These are phyloP conservation scores for Parazoanthus swiftii DNA, from an alignment of 92 coral and sea anemone species.

Conservation along the genomic window DNA sequence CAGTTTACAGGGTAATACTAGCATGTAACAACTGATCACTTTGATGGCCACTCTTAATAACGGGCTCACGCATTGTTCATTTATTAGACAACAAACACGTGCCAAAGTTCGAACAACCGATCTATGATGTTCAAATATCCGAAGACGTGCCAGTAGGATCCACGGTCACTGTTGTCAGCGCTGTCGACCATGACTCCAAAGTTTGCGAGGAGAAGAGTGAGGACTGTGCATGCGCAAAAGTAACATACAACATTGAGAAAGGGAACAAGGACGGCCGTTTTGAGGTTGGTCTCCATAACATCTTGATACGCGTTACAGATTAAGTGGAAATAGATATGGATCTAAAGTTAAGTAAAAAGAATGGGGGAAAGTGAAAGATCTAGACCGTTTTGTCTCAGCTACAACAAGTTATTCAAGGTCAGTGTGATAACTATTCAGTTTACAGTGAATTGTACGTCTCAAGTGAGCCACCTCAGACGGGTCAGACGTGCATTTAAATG, in stretches of 20 bases:
- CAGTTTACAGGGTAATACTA: neutral
- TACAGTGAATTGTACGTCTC: neutral
- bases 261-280: constrained; percentile 61
- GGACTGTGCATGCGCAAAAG: constrained; percentile 52
- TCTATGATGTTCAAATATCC: constrained; percentile 54
- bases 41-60: neutral
- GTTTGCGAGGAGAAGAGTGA: constrained; percentile 45
- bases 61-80: neutral
- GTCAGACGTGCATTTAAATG: too few relatives aligned
- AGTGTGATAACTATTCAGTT: neutral
- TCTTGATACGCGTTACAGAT: too few relatives aligned
- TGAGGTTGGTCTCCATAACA: constrained; percentile 16
- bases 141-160: constrained; percentile 49
- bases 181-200: constrained; percentile 53
- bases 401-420: too few relatives aligned
- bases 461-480: too few relatives aligned
- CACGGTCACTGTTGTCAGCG: constrained; percentile 53
- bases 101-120: constrained; percentile 56
- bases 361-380: neutral
- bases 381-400: neutral
- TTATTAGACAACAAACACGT: constrained; percentile 47
- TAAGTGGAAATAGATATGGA: too few relatives aligned
- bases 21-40: neutral
- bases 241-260: constrained; percentile 56
- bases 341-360: too few relatives aligned